Percentiles rank a stretch among this genome's conserved stretches.
phyloP scores from a whole-genome alignment of 2,888 invertebrate genomes.

The Ypsolopha scabrella region DNA sequence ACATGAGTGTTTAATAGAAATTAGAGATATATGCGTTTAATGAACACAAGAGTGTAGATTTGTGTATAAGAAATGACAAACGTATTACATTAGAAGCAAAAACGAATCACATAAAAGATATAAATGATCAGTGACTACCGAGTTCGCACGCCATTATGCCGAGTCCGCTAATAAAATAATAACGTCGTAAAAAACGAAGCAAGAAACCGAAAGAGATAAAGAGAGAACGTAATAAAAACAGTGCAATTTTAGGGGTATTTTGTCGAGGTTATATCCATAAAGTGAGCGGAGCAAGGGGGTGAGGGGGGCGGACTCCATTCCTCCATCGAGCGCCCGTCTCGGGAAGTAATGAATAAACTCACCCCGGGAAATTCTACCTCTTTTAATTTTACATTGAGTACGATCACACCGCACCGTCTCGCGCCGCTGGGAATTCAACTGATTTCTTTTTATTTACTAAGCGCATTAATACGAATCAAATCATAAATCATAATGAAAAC shows the following conservation, averaged over 20 bases:
- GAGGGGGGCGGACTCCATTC: conserved; percentile 23
- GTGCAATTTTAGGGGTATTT: conserved; percentile 71
- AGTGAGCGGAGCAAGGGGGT: conserved; percentile 37
- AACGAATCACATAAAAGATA: neutral
- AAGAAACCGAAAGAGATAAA: conserved; percentile 68
- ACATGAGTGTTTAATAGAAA: too few relatives aligned
- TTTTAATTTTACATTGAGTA: conserved; percentile 49
- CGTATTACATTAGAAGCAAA: neutral
- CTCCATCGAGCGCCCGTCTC: conserved; percentile 32
- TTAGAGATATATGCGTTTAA: too few relatives aligned
- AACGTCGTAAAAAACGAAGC: conserved; percentile 55
- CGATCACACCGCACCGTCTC: conserved; percentile 23
- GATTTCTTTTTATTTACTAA: neutral
- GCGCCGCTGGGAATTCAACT: neutral
- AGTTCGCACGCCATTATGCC: conserved; percentile 9
- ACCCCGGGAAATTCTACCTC: conserved; percentile 54
- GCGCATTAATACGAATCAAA: neutral
- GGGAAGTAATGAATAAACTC: conserved; percentile 67
- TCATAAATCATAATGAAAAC: neutral
- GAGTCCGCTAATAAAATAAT: conserved; percentile 60
- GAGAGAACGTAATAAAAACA: conserved; percentile 68
- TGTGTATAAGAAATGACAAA: too few relatives aligned
- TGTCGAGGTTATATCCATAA: conserved; percentile 71
- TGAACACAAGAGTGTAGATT: too few relatives aligned
- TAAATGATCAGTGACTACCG: conserved; percentile 4